Conservation (phyloP, 2,797 vertebrate species). For the Argya squamiceps region DNA sequence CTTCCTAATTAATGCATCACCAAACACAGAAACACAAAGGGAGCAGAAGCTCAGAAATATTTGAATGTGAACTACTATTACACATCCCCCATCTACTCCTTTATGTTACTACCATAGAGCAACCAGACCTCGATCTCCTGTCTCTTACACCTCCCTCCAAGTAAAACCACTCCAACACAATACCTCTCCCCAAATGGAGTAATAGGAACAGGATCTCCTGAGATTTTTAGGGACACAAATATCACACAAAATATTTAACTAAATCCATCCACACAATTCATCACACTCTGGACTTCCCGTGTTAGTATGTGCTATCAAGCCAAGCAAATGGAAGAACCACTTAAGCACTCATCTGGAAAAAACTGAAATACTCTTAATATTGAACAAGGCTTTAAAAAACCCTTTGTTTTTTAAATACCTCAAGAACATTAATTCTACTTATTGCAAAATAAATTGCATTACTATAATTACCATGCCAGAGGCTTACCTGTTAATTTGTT, state of each 20-base stretch:
- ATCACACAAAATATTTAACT: neutral
- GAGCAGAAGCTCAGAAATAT: conserved; percentile 11
- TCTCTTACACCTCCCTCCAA: neutral
- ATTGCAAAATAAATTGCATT: neutral
- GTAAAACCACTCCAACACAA: neutral
- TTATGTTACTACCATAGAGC: neutral
- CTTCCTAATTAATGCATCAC: conserved; percentile 17
- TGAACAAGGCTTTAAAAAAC: neutral
- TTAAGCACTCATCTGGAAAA: neutral
- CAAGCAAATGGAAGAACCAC: neutral
- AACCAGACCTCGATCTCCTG: neutral
- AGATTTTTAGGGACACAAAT: neutral
- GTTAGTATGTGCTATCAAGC: neutral
- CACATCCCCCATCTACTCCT: neutral
- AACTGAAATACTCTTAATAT: neutral
- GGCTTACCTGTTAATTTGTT: conserved; percentile 89
- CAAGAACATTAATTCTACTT: neutral
- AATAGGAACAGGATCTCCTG: neutral
- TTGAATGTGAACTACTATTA: neutral
- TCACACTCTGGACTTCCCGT: neutral
- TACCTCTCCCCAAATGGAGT: neutral
- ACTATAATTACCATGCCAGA: neutral
- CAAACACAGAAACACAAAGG: conserved; percentile 14
- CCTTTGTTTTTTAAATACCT: neutral
- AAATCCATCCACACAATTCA: neutral